Conservation (phyloP, 2,888 invertebrate genomes). For the Tinea semifulvella region DNA sequence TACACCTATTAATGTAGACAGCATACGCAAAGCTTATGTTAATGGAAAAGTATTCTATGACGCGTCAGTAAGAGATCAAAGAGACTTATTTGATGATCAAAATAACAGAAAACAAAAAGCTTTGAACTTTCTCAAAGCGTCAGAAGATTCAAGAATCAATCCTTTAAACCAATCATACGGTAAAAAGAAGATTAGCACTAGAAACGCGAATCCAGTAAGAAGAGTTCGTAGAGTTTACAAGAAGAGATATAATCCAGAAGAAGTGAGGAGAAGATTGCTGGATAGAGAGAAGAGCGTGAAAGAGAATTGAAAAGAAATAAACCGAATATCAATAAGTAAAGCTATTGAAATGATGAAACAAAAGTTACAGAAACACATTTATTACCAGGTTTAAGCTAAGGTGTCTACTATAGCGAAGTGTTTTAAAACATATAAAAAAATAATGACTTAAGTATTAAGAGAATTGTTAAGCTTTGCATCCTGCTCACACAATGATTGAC, state of each 20-base stretch:
- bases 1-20: conserved; percentile 40
- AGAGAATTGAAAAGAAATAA: too few relatives aligned
- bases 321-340: too few relatives aligned
- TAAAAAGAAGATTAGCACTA: conserved; percentile 40
- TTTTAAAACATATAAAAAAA: too few relatives aligned
- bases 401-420: too few relatives aligned
- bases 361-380: too few relatives aligned
- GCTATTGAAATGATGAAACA: too few relatives aligned
- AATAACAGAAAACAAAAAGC: conserved; percentile 24
- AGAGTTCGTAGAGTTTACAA: conserved; percentile 53
- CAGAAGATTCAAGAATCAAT: conserved; percentile 33
- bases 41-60: conserved; percentile 61
- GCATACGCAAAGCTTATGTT: conserved; percentile 49
- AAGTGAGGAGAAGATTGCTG: conserved; percentile 56
- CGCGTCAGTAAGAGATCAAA: conserved; percentile 49
- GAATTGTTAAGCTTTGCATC: too few relatives aligned
- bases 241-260: conserved; percentile 59
- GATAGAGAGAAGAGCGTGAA: conserved; percentile 44
- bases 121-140: conserved; percentile 19
- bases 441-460: too few relatives aligned
- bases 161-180: conserved; percentile 24
- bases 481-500: too few relatives aligned
- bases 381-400: too few relatives aligned
- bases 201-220: conserved; percentile 48
- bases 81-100: conserved; percentile 29